Conservation (phyloP, 2,797 vertebrate genomes). For the Smutsia temminckii region DNA sequence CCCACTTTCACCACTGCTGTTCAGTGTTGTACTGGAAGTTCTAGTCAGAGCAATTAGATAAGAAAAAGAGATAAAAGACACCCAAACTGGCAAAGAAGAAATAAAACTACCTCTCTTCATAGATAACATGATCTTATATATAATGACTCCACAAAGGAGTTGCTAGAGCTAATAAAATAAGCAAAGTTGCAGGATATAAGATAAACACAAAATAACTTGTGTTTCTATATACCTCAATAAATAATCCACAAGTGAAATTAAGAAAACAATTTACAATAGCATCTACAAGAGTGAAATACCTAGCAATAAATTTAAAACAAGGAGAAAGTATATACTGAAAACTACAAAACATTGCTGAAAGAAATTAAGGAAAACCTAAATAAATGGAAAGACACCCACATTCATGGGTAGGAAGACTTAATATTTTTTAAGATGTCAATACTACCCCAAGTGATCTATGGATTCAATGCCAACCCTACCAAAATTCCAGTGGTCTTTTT, state of each 20-base stretch:
- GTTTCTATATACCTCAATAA: neutral
- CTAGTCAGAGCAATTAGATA: neutral
- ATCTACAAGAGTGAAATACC: neutral
- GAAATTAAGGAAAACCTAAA: neutral
- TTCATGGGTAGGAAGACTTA: neutral
- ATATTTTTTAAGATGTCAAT: neutral
- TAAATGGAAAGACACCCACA: neutral
- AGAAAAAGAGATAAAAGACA: neutral
- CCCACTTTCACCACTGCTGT: neutral
- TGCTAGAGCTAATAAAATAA: neutral
- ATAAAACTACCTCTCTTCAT: neutral
- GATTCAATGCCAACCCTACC: neutral
- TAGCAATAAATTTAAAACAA: neutral
- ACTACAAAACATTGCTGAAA: neutral
- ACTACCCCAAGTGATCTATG: neutral
- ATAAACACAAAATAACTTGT: neutral
- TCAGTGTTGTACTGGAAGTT: neutral
- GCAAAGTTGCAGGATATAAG: neutral
- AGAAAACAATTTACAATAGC: neutral
- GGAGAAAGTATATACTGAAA: neutral
- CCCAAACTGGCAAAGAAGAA: neutral
- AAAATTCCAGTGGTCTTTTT: neutral
- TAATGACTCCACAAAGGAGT: neutral
- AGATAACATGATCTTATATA: neutral
- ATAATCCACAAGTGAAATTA: neutral